Base-by-base conservation (phyloP, 2,888 invertebrate species). In the Hydrotaea diabolus region DNA sequence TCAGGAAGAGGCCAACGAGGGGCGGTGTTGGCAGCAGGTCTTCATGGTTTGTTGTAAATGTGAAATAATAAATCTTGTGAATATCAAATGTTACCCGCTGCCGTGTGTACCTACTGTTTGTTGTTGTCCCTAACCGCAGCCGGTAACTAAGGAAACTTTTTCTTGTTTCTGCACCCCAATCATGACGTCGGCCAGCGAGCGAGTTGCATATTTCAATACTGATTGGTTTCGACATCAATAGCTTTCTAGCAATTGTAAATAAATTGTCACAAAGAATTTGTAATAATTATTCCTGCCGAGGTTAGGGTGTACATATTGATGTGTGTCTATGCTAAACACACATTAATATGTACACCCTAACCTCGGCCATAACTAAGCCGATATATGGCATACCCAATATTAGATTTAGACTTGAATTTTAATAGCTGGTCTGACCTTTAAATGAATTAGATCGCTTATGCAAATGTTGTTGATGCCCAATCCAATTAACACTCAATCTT, bases 101-200 rank as follows among this genome's bases (percentile, higher is more conserved):
- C 49, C 49, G n/a, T 2, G 49, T 13, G 2, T 43, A 8, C 13
- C n/a, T n/a, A n/a, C n/a, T n/a, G n/a, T n/a, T 2, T 23, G 21
- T 59, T 15, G 26, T 21, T 26, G 49, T 31, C 39, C 15, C 23
- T 36, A 19, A 43, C 15, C 57, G 17, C 17, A 82, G 69, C 55
- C 26, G 57, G 59, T 26, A 76, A 36, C 64, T 53, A 13, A 53
- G 46, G 64, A 81, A 81, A 81, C 81, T 81, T 81, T 81, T 77
- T 73, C 81, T 81, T 81, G 26, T 49, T 73, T 81, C 72, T 77
- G 57, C 66, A 77, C 72, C 64, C 57, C 57, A 55, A 21, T 26
- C 71, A 76, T 59, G 36, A 69, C 59, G 66, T 71, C 31, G 31
- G 3, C 7, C 53, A 72, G 31, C 72, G 21, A 31, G 13, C 26